Conservation (phyloP, 1,140 invertebrate genomes). For the Dendroctonus ponderosae region DNA sequence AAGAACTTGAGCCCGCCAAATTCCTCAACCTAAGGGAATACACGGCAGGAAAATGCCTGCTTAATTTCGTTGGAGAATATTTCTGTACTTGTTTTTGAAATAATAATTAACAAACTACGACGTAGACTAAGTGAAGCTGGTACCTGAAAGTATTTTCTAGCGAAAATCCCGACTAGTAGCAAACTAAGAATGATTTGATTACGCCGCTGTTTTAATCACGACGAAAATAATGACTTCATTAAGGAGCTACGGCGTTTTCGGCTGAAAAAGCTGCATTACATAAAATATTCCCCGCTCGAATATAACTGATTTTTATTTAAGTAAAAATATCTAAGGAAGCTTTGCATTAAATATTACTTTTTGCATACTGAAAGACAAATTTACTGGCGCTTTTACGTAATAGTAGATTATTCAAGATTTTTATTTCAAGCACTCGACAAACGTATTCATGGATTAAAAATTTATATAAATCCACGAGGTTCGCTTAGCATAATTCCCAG, state of each 20-base stretch:
- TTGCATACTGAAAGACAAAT: not conserved
- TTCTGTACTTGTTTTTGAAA: not conserved
- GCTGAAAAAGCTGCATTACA: not conserved
- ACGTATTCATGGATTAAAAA: conserved; percentile 23
- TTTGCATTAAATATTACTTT: not conserved
- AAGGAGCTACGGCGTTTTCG: too few species aligned
- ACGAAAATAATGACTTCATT: too few species aligned
- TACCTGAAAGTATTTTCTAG: not conserved
- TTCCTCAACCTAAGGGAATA: not conserved
- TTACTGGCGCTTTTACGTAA: not conserved
- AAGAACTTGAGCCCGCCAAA: conserved; percentile 10
- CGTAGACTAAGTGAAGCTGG: too few species aligned
- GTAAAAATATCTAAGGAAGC: too few species aligned
- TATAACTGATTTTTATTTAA: too few species aligned
- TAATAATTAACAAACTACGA: not conserved
- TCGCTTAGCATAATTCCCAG: conserved; percentile 24
- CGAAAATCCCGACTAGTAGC: not conserved
- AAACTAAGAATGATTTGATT: too few species aligned
- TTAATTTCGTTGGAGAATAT: conserved; percentile 1
- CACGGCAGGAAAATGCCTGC: not conserved
- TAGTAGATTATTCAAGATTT: conserved; percentile 1
- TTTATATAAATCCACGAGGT: conserved; percentile 18
- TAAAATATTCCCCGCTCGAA: not conserved
- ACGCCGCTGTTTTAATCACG: too few species aligned
- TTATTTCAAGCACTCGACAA: conserved; percentile 2